Evolutionary conservation across 2,797 vertebrate species (phyloP), one percentile per base, ranked within the genome.

Genomic region (Ambastaia sidthimunki): DNA sequence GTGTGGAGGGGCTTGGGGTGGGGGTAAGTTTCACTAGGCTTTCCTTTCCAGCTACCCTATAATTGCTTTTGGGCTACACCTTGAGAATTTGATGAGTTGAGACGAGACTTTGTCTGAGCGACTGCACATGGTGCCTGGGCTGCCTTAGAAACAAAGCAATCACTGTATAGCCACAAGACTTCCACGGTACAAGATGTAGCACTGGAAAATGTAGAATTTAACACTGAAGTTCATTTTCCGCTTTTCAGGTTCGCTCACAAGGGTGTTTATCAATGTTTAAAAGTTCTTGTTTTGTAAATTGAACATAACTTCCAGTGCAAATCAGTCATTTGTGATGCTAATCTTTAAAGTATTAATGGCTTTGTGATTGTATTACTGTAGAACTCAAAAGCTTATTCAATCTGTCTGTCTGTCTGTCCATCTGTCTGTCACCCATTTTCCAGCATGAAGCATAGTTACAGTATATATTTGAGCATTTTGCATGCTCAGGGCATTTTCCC

Each of bases 11-110:
- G 73, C 74, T 31, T 59, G 47, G 18, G 65, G 59, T 18, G 52
- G 52, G 19, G 75, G 83, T 83, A 71, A 83, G 84, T 85, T 86
- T 88, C 84, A 85, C 81, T 80, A 81, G 86, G 87, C 82, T 92
- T 87, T 81, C 86, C 85, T 76, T 82, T 81, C 81, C 81, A 78
- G 81, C 85, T 86, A 71, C 78, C 81, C 83, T 87, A 86, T 91
- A 91, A 92, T 92, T 92, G 87, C 92, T 93, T 92, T 91, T 47
- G 60, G 34, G 88, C 85, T 85, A 82, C 85, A 89, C 87, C 91
- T 91, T 89, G 90, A 89, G 88, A 91, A 89, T 90, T 85, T 91
- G 87, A 90, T 89, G 90, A 90, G 88, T 91, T 84, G 88, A 89
- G 87, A 89, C 67, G 48, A 85, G 88, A 90, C 82, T 89, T 87